These are phyloP conservation scores for Cynaeus angustus DNA, from an alignment of 2,888 invertebrate species.

Conservation along the genomic window DNA sequence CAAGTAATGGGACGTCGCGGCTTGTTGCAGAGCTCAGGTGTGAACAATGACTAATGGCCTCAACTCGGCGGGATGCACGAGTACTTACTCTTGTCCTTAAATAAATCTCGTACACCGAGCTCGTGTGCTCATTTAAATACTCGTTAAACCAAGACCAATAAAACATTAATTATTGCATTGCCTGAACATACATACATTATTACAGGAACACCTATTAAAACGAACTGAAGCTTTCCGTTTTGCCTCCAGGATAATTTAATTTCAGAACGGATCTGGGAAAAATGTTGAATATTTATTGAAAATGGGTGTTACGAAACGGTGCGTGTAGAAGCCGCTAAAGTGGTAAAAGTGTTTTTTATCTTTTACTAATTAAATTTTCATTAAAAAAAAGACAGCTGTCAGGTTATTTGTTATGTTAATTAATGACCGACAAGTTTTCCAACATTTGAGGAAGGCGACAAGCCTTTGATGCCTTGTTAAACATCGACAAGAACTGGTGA, in stretches of 20 bases:
- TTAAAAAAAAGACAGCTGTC: conserved; percentile 43
- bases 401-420: conserved; percentile 43
- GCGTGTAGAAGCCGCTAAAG: conserved; percentile 6
- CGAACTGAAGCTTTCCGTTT: conserved; percentile 13
- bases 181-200: background rate
- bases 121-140: conserved; percentile 56
- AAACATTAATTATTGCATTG: conserved; percentile 45
- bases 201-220: conserved; percentile 9
- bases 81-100: conserved; percentile 59
- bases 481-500: conserved; percentile 37
- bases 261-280: background rate
- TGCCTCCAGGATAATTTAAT: conserved; percentile 28
- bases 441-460: conserved; percentile 42
- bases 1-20: conserved; percentile 55
- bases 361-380: conserved; percentile 44
- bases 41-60: conserved; percentile 60
- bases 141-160: conserved; percentile 51
- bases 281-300: background rate
- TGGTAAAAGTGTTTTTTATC: conserved; percentile 25
- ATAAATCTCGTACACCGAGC: conserved; percentile 54
- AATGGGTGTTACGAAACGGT: no score
- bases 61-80: conserved; percentile 58
- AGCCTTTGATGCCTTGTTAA: conserved; percentile 42
- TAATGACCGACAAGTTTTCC: conserved; percentile 41
- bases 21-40: conserved; percentile 57